These are phyloP conservation scores for Dione vanillae DNA, from an alignment of 2,888 invertebrate species.

Conservation along the genomic window DNA sequence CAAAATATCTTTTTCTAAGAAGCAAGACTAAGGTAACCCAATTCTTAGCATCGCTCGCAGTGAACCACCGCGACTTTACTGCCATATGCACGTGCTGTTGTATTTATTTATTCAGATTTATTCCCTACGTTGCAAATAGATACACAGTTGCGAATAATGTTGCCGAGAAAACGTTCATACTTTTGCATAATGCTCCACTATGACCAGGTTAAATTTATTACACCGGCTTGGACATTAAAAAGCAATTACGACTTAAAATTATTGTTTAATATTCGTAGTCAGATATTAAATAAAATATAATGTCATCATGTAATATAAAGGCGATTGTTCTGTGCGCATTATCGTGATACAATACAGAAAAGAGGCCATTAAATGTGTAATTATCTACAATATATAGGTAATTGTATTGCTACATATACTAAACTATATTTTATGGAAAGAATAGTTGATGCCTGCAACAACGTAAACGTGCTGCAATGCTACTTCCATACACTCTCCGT, in stretches of 20 bases:
- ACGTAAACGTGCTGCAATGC: too few species aligned
- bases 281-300: constrained; percentile 15
- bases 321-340: background rate
- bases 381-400: too few species aligned
- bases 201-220: constrained; percentile 46
- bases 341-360: background rate
- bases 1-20: constrained; percentile 19
- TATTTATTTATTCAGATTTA: constrained; percentile 76
- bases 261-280: constrained; percentile 21
- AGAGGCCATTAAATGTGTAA: too few species aligned
- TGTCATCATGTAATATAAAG: constrained; percentile 3
- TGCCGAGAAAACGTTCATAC: constrained; percentile 61
- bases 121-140: constrained; percentile 55
- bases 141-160: constrained; percentile 69
- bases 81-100: constrained; percentile 67
- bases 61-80: constrained; percentile 67
- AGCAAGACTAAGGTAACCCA: constrained; percentile 38
- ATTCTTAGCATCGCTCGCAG: constrained; percentile 55
- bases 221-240: constrained; percentile 44
- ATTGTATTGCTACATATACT: too few species aligned
- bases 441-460: too few species aligned
- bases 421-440: too few species aligned
- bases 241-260: constrained; percentile 43
- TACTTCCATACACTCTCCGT: too few species aligned
- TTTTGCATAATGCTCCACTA: constrained; percentile 48